These are phyloP conservation scores for Bimastos eiseni DNA, from an alignment of 2,888 invertebrate species.

Conservation along the genomic window DNA sequence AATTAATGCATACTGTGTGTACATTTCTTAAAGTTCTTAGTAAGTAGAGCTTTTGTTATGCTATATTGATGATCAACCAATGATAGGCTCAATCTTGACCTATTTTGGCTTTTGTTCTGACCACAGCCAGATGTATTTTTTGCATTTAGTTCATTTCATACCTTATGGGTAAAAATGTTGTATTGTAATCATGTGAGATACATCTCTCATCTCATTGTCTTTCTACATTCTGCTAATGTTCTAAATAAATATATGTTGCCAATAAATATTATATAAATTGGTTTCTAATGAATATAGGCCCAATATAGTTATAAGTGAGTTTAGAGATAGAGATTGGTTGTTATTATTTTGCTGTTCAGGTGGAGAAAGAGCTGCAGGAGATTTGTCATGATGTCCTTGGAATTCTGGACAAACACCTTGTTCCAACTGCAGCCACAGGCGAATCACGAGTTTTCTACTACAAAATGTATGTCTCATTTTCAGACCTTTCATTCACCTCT, in stretches of 20 bases:
- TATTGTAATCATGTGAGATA: too few species aligned
- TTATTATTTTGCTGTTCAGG: slow-evolving; percentile 69
- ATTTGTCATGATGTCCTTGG: slow-evolving; percentile 93
- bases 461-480: slow-evolving; percentile 88
- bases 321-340: neutral
- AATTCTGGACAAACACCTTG: slow-evolving; percentile 91
- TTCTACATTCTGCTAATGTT: too few species aligned
- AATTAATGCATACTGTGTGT: neutral
- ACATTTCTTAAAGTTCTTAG: neutral
- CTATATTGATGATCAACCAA: too few species aligned
- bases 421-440: slow-evolving; percentile 87
- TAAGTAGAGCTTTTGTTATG: too few species aligned
- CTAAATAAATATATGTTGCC: too few species aligned
- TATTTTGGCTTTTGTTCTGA: too few species aligned
- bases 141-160: too few species aligned
- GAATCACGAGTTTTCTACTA: slow-evolving; percentile 94
- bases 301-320: neutral
- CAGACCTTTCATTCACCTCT: neutral
- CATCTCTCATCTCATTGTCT: too few species aligned
- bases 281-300: too few species aligned
- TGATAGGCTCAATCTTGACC: too few species aligned
- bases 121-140: too few species aligned
- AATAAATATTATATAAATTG: neutral
- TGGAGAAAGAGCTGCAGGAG: slow-evolving; percentile 92
- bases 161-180: too few species aligned